Evolutionary conservation across 2,113 vertebrate genomes (phyloP).

Genomic region (Holacanthus passer): DNA sequence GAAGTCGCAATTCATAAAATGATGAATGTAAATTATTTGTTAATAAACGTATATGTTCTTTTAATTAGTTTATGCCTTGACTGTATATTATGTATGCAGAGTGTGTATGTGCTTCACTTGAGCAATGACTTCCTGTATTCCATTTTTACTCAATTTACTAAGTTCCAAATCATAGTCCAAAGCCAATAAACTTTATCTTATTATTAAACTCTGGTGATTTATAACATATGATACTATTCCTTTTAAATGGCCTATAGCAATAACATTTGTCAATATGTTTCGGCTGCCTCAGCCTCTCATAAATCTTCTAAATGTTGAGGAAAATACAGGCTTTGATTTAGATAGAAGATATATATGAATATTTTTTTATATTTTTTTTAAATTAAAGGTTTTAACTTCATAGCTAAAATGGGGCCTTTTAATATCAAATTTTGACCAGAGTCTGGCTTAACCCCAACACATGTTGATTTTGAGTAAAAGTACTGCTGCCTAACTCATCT

Average conservation of each 20-base stretch:
- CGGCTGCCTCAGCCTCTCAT: neutral
- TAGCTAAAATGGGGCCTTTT: neutral
- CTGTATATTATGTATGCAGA: neutral
- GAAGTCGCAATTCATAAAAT: neutral
- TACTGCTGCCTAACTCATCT: neutral
- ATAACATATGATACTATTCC: neutral
- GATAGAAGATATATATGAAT: neutral
- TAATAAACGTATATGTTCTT: neutral
- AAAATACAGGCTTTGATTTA: neutral
- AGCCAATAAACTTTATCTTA: neutral
- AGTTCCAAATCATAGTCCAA: slow-evolving; percentile 9
- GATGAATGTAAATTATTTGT: neutral
- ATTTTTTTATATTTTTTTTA: neutral
- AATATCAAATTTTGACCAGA: neutral
- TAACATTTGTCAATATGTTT: neutral
- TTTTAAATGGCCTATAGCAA: neutral
- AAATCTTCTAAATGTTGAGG: no score
- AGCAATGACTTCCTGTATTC: no score
- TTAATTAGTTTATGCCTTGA: neutral
- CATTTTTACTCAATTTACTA: no score
- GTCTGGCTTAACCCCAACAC: no score
- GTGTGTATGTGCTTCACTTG: neutral
- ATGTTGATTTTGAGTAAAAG: neutral
- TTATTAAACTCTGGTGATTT: neutral
- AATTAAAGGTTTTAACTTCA: neutral